Evolutionary conservation across 2,113 vertebrate species (phyloP), one percentile per base, ranked within the genome.

Genomic region (Pleuronectes platessa): DNA sequence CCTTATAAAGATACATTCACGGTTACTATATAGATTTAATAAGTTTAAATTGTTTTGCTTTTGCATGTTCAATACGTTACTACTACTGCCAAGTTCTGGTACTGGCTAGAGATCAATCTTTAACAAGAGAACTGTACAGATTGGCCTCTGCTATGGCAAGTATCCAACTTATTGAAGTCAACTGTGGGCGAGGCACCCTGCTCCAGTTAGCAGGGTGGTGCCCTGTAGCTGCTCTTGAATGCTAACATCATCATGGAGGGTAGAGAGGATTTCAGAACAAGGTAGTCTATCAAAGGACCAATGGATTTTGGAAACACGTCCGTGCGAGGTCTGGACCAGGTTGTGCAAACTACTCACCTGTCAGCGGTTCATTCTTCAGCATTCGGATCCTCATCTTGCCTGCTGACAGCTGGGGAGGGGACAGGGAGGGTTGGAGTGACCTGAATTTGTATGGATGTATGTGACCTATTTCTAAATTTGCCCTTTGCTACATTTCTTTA

Each of bases 351-450:
- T 21, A 76, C 90, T 88, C 69, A 94, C 93, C 92, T 89, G 81
- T 82, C 68, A 88, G 49, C 4, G 58, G n/a, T 45, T 95, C 88
- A 11, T 95, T 93, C 90, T 95, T 96, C 80, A 98, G 93, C 45
- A 96, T 71, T 83, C 93, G 94, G 73, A 98, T 81, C 90, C 94
- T 98, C 82, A 96, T 68, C 92, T 94, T 97, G 75, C 95, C 95
- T 55, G 93, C 86, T 87, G 95, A 92, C 89, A 94, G 49, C 96
- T 98, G 79, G 11, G 82, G 66, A 53, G 79, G 88, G 71, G 53
- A 82, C 26, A 61, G 23, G 21, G 3, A 58, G 68, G 10, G 47
- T 31, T 13, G 59, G 24, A 17, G 21, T 11, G 23, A 24, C 62
- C 6, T 24, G n/a, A 15, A 12, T 40, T 51, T 49, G n/a, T 42